Conservation (phyloP, 37 sponge, comb jelly and placozoan genomes). For the Beroe ovata region DNA sequence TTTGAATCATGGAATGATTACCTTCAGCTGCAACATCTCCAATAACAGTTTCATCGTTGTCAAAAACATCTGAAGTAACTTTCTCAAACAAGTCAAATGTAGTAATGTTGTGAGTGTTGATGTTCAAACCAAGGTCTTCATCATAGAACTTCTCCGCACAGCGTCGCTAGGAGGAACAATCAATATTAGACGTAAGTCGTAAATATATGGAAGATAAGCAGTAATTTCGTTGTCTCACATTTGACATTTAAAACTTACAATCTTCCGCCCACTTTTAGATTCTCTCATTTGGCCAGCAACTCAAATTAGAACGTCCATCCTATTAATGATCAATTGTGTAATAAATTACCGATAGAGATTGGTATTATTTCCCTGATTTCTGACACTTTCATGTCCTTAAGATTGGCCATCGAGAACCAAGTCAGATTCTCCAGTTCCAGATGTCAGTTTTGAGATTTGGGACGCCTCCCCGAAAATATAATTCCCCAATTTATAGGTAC, state of each 20-base stretch:
- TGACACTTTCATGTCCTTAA: too few relatives aligned
- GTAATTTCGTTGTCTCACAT: neutral
- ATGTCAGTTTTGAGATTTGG: too few relatives aligned
- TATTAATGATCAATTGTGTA: too few relatives aligned
- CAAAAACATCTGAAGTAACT: slow-evolving; percentile 12
- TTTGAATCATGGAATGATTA: too few relatives aligned
- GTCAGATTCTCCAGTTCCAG: too few relatives aligned
- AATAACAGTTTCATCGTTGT: neutral
- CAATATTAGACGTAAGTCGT: neutral
- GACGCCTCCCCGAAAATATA: too few relatives aligned
- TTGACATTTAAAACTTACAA: slow-evolving; percentile 8
- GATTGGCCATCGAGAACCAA: too few relatives aligned
- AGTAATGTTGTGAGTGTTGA: slow-evolving; percentile 46
- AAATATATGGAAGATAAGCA: neutral
- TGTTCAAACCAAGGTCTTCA: slow-evolving; percentile 41
- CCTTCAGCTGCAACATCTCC: neutral
- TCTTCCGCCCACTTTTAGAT: slow-evolving; percentile 46
- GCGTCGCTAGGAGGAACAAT: neutral
- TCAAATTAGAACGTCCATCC: too few relatives aligned
- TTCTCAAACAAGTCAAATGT: slow-evolving; percentile 64
- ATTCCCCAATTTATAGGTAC: too few relatives aligned
- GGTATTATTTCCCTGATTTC: too few relatives aligned
- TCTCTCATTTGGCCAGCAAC: slow-evolving; percentile 22
- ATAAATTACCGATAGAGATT: too few relatives aligned
- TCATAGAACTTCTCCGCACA: slow-evolving; percentile 54